Evolutionary conservation across 2,888 invertebrate species (phyloP).

Genomic region (Leucoptera coffeella): DNA sequence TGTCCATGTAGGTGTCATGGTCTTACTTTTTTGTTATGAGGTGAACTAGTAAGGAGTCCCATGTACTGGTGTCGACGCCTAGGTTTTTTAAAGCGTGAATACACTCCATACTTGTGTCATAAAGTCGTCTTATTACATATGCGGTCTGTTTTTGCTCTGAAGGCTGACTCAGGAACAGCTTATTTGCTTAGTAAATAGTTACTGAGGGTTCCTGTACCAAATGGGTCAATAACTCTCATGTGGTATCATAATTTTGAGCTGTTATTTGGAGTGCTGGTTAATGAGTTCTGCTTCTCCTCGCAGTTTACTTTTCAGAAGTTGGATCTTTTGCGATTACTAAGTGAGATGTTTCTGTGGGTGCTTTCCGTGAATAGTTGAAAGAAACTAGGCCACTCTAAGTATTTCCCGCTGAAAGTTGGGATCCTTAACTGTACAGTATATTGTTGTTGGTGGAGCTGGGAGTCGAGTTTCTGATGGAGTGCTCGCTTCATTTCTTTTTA

Average conservation of each 20-base stretch:
- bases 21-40: background rate
- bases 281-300: too few species aligned
- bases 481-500: conserved; percentile 1
- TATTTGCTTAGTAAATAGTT: too few species aligned
- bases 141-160: background rate
- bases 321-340: conserved; percentile 7
- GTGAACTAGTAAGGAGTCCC: background rate
- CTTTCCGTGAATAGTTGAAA: conserved; percentile 3
- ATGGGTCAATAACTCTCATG: background rate
- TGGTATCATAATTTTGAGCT: too few species aligned
- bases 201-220: too few species aligned
- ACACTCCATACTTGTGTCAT: conserved; percentile 1
- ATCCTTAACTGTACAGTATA: conserved; percentile 3
- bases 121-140: background rate
- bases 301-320: conserved; percentile 3
- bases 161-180: background rate
- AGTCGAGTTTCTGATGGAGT: conserved; percentile 1
- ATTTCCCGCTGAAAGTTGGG: conserved; percentile 3
- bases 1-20: background rate
- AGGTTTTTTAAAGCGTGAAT: conserved; percentile 1
- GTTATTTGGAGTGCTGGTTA: background rate
- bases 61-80: conserved; percentile 1
- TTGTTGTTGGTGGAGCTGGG: conserved; percentile 1
- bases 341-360: conserved; percentile 5
- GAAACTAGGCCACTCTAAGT: conserved; percentile 6